phyloP scores from a whole-genome alignment of 2,888 invertebrate genomes.

The Synanthedon formicaeformis region DNA sequence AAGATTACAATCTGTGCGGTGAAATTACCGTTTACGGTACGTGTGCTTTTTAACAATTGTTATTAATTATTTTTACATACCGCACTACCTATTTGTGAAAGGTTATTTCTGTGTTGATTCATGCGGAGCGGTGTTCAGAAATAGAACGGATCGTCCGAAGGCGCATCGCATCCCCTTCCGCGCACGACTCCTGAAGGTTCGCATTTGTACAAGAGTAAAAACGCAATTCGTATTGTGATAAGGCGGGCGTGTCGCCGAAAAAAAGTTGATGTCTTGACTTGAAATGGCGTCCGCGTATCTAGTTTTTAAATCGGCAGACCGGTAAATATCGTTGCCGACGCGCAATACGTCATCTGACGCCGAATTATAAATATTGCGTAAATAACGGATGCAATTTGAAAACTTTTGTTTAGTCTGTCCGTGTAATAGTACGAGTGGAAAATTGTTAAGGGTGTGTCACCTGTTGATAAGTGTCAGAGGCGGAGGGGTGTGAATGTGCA shows the following conservation, averaged over 20 bases:
- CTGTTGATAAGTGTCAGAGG: constrained; percentile 36
- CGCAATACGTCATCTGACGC: constrained; percentile 20
- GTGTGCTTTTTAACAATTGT: constrained; percentile 45
- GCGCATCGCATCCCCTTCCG: constrained; percentile 47
- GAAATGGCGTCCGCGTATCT: constrained; percentile 63
- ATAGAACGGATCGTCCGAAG: constrained; percentile 57
- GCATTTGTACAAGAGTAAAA: constrained; percentile 5
- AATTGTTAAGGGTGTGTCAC: constrained; percentile 55
- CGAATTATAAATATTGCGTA: constrained; percentile 8
- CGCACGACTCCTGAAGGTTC: constrained; percentile 29
- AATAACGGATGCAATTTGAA: background rate
- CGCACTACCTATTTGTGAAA: constrained; percentile 50
- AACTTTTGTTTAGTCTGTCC: background rate
- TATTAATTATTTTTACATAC: constrained; percentile 52
- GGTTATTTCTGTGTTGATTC: constrained; percentile 71
- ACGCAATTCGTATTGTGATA: constrained; percentile 7
- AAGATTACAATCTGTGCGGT: constrained; percentile 55
- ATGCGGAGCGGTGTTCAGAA: constrained; percentile 66
- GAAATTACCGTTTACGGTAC: constrained; percentile 63
- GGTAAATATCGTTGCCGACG: constrained; percentile 45
- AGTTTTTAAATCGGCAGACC: constrained; percentile 58
- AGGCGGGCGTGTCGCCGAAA: constrained; percentile 53
- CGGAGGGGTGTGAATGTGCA: constrained; percentile 16
- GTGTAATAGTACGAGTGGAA: background rate
- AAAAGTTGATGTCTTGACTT: constrained; percentile 35